Evolutionary conservation across 2,888 invertebrate species (phyloP).

Genomic region (Dryobotodes eremita): DNA sequence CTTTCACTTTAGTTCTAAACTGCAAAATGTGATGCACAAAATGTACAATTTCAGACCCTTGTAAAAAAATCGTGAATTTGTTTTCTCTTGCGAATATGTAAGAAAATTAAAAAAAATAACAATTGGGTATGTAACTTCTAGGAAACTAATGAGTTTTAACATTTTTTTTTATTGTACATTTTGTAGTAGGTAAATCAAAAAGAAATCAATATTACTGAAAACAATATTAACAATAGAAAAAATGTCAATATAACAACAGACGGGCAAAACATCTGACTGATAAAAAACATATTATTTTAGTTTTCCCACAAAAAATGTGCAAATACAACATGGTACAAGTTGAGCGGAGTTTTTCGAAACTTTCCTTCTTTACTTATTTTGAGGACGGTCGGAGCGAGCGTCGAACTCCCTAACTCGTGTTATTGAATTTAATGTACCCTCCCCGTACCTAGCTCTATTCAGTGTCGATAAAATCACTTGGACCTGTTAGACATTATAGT

Average conservation of each 20-base stretch:
- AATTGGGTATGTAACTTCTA: background rate
- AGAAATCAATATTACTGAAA: background rate
- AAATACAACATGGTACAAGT: slow-evolving; percentile 85
- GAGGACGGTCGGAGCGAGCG: slow-evolving; percentile 89
- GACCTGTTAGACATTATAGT: slow-evolving; percentile 74
- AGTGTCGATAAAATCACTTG: slow-evolving; percentile 85
- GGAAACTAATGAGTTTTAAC: too few relatives aligned
- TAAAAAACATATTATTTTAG: slow-evolving; percentile 72
- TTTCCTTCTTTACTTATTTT: slow-evolving; percentile 89
- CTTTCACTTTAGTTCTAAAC: slow-evolving; percentile 46
- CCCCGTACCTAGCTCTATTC: slow-evolving; percentile 84
- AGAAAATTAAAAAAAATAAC: too few relatives aligned
- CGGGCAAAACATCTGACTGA: slow-evolving; percentile 44
- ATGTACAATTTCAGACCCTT: slow-evolving; percentile 16
- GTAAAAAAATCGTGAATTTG: background rate
- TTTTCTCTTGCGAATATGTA: background rate
- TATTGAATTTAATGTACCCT: slow-evolving; percentile 90
- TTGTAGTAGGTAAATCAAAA: too few relatives aligned
- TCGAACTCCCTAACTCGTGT: slow-evolving; percentile 90
- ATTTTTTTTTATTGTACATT: background rate
- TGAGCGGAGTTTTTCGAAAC: slow-evolving; percentile 86
- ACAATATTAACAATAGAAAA: background rate
- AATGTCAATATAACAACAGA: background rate
- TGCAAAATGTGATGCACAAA: slow-evolving; percentile 38
- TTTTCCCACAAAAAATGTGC: slow-evolving; percentile 81